phyloP scores from a whole-genome alignment of 2,113 vertebrate genomes.

The Rhadina sibilatrix region DNA sequence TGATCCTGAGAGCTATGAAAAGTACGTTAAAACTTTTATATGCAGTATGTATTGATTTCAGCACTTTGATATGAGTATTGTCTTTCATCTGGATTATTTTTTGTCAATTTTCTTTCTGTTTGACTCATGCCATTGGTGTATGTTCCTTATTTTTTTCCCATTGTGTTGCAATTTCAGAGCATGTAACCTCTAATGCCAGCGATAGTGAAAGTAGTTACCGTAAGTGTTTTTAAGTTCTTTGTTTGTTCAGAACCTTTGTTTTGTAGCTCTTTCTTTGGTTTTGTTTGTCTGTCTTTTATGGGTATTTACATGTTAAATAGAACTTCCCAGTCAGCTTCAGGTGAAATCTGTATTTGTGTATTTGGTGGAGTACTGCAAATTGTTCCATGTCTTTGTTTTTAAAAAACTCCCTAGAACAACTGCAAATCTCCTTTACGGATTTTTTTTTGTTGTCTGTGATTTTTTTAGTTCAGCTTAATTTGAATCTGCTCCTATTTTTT shows the following conservation, averaged over 20 bases:
- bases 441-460: background rate
- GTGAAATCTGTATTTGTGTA: background rate
- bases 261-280: background rate
- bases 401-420: background rate
- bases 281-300: conserved; percentile 15
- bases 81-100: conserved; percentile 68
- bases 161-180: conserved; percentile 92
- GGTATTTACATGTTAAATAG: conserved; percentile 25
- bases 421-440: background rate
- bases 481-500: background rate
- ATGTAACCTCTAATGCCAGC: conserved; percentile 98
- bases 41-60: conserved; percentile 60
- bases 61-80: conserved; percentile 47
- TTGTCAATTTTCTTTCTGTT: conserved; percentile 48
- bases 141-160: conserved; percentile 80
- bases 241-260: conserved; percentile 24
- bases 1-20: conserved; percentile 58
- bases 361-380: background rate
- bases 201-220: conserved; percentile 99
- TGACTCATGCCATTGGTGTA: conserved; percentile 61
- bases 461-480: background rate
- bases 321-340: background rate
- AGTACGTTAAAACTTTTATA: conserved; percentile 57
- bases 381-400: background rate
- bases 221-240: conserved; percentile 84